phyloP scores from a whole-genome alignment of 2,888 invertebrate species.

The Teinopalpus imperialis region DNA sequence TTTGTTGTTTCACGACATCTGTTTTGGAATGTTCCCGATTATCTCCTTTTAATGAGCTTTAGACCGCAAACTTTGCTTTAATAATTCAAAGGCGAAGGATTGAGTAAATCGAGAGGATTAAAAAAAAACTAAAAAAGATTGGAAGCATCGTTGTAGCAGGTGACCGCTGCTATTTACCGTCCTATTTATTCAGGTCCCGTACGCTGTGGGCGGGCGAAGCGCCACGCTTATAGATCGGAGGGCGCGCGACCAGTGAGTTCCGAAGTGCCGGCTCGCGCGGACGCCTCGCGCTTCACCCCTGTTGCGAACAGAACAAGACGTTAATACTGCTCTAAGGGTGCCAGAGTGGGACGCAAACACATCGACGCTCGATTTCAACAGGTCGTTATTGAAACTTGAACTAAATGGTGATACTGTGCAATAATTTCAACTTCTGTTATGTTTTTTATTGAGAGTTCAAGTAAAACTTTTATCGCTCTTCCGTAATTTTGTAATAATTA shows the following conservation, averaged over 20 bases:
- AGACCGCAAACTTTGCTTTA: not conserved
- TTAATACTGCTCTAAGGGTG: slow-evolving; percentile 46
- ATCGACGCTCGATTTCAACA: slow-evolving; percentile 68
- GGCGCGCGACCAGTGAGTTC: slow-evolving; percentile 63
- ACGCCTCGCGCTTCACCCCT: slow-evolving; percentile 51
- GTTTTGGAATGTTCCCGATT: slow-evolving; percentile 19
- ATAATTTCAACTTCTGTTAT: slow-evolving; percentile 62
- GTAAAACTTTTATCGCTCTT: slow-evolving; percentile 8
- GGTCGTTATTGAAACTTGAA: slow-evolving; percentile 76
- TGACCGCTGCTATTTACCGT: slow-evolving; percentile 64
- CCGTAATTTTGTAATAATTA: no score
- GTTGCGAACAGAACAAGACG: slow-evolving; percentile 50
- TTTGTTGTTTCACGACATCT: slow-evolving; percentile 11
- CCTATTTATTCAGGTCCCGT: slow-evolving; percentile 64
- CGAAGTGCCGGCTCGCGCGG: slow-evolving; percentile 68
- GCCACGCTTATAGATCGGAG: slow-evolving; percentile 71
- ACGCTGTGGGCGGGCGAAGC: slow-evolving; percentile 53
- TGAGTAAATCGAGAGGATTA: no score
- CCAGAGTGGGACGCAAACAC: slow-evolving; percentile 56
- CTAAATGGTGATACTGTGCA: slow-evolving; percentile 72
- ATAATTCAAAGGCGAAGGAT: not conserved
- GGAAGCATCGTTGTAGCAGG: no score
- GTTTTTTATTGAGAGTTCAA: slow-evolving; percentile 30
- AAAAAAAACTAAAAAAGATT: no score
- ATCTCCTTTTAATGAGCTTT: slow-evolving; percentile 13